Percentiles rank a stretch among this genome's conserved stretches.
These are phyloP conservation scores for Melitaea athalia DNA, from an alignment of 2,888 invertebrate genomes.

Conservation along the genomic window DNA sequence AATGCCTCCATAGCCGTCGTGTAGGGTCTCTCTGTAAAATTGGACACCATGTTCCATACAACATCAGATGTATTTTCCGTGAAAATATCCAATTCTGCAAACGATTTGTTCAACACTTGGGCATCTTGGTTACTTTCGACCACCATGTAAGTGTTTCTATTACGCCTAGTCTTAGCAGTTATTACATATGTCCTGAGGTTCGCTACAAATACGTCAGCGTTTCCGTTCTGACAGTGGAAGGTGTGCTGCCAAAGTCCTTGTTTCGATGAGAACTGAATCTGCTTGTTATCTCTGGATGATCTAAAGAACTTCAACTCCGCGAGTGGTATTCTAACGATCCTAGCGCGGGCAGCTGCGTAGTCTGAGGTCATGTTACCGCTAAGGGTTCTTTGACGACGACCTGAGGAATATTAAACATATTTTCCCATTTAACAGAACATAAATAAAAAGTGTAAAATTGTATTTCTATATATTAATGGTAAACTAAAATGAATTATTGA, in stretches of 20 bases:
- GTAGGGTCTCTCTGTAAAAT: conserved; percentile 85
- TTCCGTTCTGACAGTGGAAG: conserved; percentile 94
- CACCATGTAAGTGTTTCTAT: conserved; percentile 84
- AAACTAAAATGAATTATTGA: too few relatives aligned
- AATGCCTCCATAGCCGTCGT: conserved; percentile 93
- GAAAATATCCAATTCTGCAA: conserved; percentile 93
- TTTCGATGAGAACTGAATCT: conserved; percentile 74
- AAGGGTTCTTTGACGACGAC: conserved; percentile 83
- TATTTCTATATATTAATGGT: too few relatives aligned
- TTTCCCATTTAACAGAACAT: background rate
- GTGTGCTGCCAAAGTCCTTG: conserved; percentile 86
- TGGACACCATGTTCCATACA: conserved; percentile 83
- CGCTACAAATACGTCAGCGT: conserved; percentile 88
- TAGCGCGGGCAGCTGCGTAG: conserved; percentile 68
- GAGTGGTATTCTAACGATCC: conserved; percentile 69
- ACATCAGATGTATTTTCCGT: conserved; percentile 86
- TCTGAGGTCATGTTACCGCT: conserved; percentile 80
- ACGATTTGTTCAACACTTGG: conserved; percentile 89
- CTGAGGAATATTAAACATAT: conserved; percentile 48
- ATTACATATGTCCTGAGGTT: conserved; percentile 84
- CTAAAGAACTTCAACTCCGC: conserved; percentile 71
- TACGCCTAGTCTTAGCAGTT: conserved; percentile 86
- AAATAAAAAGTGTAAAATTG: background rate
- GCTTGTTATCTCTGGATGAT: conserved; percentile 68
- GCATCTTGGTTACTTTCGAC: conserved; percentile 84